phyloP scores from a whole-genome alignment of 2,113 vertebrate genomes.

The Pampusana beccarii region DNA sequence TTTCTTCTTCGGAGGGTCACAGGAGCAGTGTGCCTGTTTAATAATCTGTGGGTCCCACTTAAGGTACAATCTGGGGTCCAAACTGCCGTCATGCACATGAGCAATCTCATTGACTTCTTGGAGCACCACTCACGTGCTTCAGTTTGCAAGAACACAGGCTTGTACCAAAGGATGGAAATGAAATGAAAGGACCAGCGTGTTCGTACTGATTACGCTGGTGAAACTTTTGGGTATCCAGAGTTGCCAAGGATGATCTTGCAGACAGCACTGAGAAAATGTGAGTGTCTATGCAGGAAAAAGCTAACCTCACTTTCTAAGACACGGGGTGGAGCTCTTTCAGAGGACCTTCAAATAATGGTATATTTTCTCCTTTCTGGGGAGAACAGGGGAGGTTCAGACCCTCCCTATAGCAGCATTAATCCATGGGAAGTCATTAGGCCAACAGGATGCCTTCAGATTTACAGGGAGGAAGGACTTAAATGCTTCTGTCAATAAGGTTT shows the following conservation, averaged over 20 bases:
- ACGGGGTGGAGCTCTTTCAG: not conserved
- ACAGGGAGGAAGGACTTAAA: not conserved
- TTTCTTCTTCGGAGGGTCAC: not conserved
- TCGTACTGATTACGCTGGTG: not conserved
- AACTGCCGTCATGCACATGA: fast-evolving
- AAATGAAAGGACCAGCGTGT: not conserved
- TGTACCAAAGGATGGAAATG: not conserved
- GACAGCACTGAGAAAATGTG: not conserved
- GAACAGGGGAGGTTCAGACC: not conserved
- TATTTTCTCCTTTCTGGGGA: not conserved
- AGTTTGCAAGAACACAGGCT: not conserved
- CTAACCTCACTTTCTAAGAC: not conserved
- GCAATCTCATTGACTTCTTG: not conserved
- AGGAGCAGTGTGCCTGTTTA: not conserved
- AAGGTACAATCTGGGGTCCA: not conserved
- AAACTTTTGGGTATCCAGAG: not conserved
- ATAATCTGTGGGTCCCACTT: not conserved
- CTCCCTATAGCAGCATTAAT: not conserved
- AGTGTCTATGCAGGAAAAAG: not conserved
- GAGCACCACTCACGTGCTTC: not conserved
- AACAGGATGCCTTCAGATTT: not conserved
- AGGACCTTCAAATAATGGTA: not conserved
- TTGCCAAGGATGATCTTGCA: not conserved
- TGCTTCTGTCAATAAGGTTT: not conserved
- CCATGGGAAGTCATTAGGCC: not conserved